Evolutionary conservation across 2,888 invertebrate species (phyloP).

Genomic region (Ophraella communa): DNA sequence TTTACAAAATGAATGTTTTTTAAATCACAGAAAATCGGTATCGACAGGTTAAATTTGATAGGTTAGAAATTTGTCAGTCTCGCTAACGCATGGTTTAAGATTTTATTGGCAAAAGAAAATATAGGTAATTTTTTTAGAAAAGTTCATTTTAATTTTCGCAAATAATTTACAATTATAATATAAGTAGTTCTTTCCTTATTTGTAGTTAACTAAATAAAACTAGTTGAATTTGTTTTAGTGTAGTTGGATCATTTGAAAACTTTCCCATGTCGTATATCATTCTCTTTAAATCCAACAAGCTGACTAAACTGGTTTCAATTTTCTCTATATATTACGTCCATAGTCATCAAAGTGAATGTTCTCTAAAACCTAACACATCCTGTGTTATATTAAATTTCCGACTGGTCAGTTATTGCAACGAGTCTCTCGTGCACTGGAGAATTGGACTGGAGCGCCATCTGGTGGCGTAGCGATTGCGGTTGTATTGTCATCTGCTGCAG

Average conservation of each 20-base stretch:
- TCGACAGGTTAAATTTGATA: no score
- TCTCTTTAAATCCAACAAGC: neutral
- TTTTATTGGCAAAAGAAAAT: no score
- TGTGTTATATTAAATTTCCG: slow-evolving; percentile 35
- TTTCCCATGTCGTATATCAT: neutral
- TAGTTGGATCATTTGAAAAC: neutral
- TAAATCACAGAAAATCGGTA: no score
- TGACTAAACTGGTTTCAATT: slow-evolving; percentile 12
- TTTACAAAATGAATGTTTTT: no score
- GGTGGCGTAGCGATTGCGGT: slow-evolving; percentile 42
- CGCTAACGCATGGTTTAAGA: no score
- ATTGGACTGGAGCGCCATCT: slow-evolving; percentile 36
- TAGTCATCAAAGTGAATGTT: slow-evolving; percentile 21
- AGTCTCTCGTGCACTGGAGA: slow-evolving; percentile 27
- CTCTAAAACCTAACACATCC: slow-evolving; percentile 23
- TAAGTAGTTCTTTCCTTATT: no score
- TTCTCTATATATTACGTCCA: slow-evolving; percentile 18
- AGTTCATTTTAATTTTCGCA: no score
- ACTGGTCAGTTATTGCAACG: slow-evolving; percentile 39
- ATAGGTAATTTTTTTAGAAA: no score
- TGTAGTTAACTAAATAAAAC: no score
- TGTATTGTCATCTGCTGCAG: slow-evolving; percentile 38
- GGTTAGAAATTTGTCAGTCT: no score
- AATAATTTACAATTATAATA: no score
- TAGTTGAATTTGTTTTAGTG: neutral